Evolutionary conservation across 2,888 invertebrate genomes (phyloP), one percentile per base, ranked within the genome.

Genomic region (Dioctria linearis): DNA sequence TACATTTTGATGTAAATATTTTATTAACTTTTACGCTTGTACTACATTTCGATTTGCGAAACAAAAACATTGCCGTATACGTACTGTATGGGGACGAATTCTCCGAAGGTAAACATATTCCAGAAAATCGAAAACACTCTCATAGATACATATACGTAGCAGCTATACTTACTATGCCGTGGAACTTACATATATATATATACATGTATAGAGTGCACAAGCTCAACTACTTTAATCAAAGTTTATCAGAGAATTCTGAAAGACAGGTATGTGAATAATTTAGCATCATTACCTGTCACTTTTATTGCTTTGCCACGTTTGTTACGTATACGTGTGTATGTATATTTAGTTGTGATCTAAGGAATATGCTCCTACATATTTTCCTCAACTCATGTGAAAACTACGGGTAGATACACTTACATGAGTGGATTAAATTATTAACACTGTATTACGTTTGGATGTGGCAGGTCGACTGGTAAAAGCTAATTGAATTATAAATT

Each of bases 401-500:
- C 73, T 73, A 73, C 57, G 8, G 25, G 25, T 25, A 25, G 25
- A 25, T 25, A 25, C 25, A 25, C 25, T 25, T 25, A 25, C 25
- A 59, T 37, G 57, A 73, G 73, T 73, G 57, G 73, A 73, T 73
- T 73, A 73, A 73, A 73, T 57, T 73, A 73, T 73, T 73, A 57
- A 73, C 73, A 59, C 9, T 73, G 57, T 40, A 73, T 73, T 59
- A 57, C 40, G 40, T 25, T 73, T 59, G 73, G 42, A 59, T 59
- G 37, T 73, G 73, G 73, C 73, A 73, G 73, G 57, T 73, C 51
- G 69, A 69, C 49, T 39, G 51, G 59, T 59, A 57, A 42, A n/a
- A 51, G 73, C 73, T 73, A 73, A 73, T 73, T 73, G 57, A 73
- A 73, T 73, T 73, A 73, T 73, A 73, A 73, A 73, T 73, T 73